Evolutionary conservation across 2,888 invertebrate species (phyloP), one percentile per base, ranked within the genome.

Genomic region (Dicyrtomina minuta): DNA sequence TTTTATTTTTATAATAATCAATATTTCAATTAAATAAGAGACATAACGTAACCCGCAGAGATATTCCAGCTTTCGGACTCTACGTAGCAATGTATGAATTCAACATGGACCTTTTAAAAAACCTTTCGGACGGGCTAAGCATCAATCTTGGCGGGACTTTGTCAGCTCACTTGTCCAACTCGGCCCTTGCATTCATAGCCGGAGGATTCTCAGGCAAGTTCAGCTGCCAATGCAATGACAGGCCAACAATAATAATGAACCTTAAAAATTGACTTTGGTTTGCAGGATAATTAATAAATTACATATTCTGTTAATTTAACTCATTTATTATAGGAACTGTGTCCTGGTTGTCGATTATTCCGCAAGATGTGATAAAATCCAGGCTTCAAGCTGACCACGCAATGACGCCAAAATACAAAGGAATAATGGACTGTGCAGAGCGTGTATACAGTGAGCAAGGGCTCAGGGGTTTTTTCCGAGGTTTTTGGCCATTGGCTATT

Each of bases 321-420:
- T n/a, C n/a, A n/a, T n/a, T n/a, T n/a, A n/a, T n/a, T n/a, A n/a
- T 4, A 83, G 88, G 89, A 1, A 82, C 87, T 4, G 46, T 87
- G 1, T 88, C 89, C 0, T 90, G 90, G 90, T 82, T 85, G 17
- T 81, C 85, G 15, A 87, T 89, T 1, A 84, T 89, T 78, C 91
- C 91, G 0, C 83, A 90, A 58, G 91, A 91, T 82, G 89, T 90
- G 43, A 84, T 91, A 1, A 91, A 91, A 82, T 88, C 89, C 13
- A 84, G 88, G 58, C 85, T 91, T 75, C 91, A 91, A 81, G 87
- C 87, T 0, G 89, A 90, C 79, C 81, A 84, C 78, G 82, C 84
- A 58, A 77, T 76, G 2, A 80, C 84, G 39, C 85, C 86, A 1
- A 77, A 79, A 65, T 89, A 88, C 80, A 83, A 82, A 51, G 86